Conservation (phyloP, 2,888 invertebrate genomes). For the Leptinotarsa tumamoca region DNA sequence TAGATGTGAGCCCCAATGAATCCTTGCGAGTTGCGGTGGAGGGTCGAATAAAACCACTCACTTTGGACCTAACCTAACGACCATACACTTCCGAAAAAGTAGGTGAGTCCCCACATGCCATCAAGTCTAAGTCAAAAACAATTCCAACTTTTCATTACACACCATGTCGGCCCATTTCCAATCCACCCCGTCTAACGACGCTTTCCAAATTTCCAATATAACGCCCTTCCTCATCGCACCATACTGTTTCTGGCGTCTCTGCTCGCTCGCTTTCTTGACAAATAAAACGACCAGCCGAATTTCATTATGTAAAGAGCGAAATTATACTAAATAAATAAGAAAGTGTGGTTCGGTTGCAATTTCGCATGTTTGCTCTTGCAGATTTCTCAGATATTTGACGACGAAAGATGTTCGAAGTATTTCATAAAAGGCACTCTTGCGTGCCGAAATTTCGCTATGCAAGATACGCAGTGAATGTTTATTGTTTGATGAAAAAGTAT, state of each 20-base stretch:
- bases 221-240: conserved; percentile 6
- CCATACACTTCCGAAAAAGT: no score
- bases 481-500: no score
- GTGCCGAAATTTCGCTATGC: background rate
- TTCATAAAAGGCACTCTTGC: conserved; percentile 22
- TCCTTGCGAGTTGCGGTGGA: no score
- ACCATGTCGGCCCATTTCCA: no score
- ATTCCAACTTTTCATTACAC: no score
- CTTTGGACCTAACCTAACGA: no score
- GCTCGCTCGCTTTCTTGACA: conserved; percentile 13
- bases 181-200: background rate
- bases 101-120: no score
- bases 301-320: conserved; percentile 32
- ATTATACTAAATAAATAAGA: conserved; percentile 39
- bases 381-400: conserved; percentile 34
- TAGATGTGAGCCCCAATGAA: no score
- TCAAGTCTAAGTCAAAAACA: no score
- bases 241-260: conserved; percentile 17
- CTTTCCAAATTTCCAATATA: conserved; percentile 15
- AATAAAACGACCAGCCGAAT: conserved; percentile 24
- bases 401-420: conserved; percentile 32
- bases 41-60: no score
- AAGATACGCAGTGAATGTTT: no score
- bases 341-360: conserved; percentile 32
- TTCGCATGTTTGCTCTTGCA: conserved; percentile 33